Evolutionary conservation across 2,888 invertebrate genomes (phyloP).

Genomic region (Macroteleia sp.): DNA sequence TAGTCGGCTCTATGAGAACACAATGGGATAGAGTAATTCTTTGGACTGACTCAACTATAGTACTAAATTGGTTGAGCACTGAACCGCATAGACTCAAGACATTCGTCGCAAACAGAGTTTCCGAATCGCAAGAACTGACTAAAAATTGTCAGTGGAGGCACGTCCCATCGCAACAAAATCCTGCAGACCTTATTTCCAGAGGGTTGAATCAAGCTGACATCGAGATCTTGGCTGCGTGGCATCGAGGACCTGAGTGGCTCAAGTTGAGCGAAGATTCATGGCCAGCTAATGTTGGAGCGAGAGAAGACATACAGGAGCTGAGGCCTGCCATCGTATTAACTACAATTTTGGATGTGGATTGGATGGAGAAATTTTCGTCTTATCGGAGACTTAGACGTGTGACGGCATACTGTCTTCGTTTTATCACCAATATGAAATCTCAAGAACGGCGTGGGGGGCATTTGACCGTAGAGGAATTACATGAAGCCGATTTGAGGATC

Average conservation of each 20-base stretch:
- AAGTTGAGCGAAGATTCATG: not conserved
- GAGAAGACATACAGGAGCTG: not conserved
- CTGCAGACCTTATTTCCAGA: conserved; percentile 1
- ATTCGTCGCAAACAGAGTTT: not conserved
- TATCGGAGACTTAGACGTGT: conserved; percentile 2
- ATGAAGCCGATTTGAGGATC: not conserved
- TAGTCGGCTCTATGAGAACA: no score
- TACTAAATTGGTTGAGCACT: no score
- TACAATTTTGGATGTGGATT: not conserved
- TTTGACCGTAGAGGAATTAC: not conserved
- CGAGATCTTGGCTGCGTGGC: not conserved
- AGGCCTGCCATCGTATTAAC: not conserved
- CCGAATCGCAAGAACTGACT: no score
- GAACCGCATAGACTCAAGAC: no score
- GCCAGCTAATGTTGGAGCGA: not conserved
- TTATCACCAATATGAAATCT: not conserved
- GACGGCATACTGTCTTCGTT: conserved; percentile 2
- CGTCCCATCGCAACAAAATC: not conserved
- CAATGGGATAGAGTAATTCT: no score
- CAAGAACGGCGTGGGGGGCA: not conserved
- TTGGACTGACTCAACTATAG: no score
- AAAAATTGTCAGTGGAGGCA: not conserved
- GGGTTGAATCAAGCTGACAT: not conserved
- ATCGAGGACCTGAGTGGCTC: not conserved
- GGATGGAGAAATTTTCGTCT: conserved; percentile 2